Evolutionary conservation across 2,113 vertebrate species (phyloP).

Genomic region (Donacobius atricapilla): DNA sequence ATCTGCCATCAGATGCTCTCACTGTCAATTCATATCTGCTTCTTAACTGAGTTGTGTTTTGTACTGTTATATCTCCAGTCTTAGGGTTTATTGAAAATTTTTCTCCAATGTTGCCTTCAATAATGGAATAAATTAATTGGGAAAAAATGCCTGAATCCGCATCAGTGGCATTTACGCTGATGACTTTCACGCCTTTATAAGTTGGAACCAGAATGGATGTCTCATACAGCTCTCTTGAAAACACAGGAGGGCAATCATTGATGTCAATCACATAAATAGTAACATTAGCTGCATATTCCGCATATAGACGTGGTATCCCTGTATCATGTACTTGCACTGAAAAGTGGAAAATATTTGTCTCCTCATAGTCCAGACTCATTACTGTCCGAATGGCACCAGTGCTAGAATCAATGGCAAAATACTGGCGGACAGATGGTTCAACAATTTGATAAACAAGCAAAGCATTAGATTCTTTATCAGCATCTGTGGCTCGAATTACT

Average conservation of each 20-base stretch:
- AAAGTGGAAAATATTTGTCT: slow-evolving; percentile 85
- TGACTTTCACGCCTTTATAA: slow-evolving; percentile 88
- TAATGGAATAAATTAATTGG: slow-evolving; percentile 88
- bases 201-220: slow-evolving; percentile 85
- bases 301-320: slow-evolving; percentile 86
- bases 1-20: slow-evolving; percentile 90
- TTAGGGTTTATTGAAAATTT: slow-evolving; percentile 86
- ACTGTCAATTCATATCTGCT: slow-evolving; percentile 92
- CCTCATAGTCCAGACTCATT: slow-evolving; percentile 87
- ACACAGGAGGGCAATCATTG: slow-evolving; percentile 91
- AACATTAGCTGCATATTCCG: slow-evolving; percentile 89
- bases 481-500: slow-evolving; percentile 88
- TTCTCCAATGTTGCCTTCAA: slow-evolving; percentile 95
- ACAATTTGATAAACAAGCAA: slow-evolving; percentile 94
- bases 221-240: slow-evolving; percentile 85
- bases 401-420: slow-evolving; percentile 92
- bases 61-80: slow-evolving; percentile 84
- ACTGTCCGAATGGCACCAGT: slow-evolving; percentile 90
- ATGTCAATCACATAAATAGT: slow-evolving; percentile 89
- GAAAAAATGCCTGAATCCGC: slow-evolving; percentile 86
- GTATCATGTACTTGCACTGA: slow-evolving; percentile 93
- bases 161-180: slow-evolving; percentile 86
- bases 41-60: slow-evolving; percentile 90
- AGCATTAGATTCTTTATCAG: slow-evolving; percentile 87
- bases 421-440: slow-evolving; percentile 87